phyloP scores from a whole-genome alignment of 2,888 invertebrate species.

The Subacronicta megacephala region DNA sequence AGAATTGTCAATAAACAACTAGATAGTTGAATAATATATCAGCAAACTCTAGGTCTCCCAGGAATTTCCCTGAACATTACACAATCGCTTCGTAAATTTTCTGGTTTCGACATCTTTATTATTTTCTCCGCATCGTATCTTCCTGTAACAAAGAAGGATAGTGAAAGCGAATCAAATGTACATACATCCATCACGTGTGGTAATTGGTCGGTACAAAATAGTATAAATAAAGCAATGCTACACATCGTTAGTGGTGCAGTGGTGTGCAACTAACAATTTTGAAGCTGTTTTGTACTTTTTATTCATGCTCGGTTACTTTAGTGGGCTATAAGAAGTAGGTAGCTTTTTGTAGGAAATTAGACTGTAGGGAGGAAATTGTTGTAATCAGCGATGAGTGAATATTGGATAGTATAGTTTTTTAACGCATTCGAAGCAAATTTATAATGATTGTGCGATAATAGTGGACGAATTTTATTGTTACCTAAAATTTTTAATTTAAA shows the following conservation, averaged over 20 bases:
- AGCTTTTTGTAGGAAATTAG: too few species aligned
- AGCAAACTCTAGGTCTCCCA: too few species aligned
- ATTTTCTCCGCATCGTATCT: background rate
- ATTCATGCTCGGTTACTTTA: slow-evolving; percentile 20
- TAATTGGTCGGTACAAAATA: slow-evolving; percentile 23
- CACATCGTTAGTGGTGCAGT: slow-evolving; percentile 43
- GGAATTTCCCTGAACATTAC: too few species aligned
- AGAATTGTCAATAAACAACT: too few species aligned
- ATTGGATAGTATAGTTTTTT: too few species aligned
- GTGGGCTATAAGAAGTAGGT: slow-evolving; percentile 7
- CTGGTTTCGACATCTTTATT: background rate
- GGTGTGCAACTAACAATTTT: slow-evolving; percentile 36
- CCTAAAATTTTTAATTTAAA: too few species aligned
- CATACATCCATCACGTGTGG: slow-evolving; percentile 20
- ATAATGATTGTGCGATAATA: too few species aligned
- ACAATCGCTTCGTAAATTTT: background rate
- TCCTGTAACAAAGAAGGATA: slow-evolving; percentile 28
- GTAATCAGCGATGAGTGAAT: too few species aligned
- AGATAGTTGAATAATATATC: too few species aligned
- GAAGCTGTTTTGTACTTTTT: slow-evolving; percentile 22
- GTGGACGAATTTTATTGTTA: too few species aligned
- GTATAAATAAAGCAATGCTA: slow-evolving; percentile 36
- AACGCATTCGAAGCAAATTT: too few species aligned
- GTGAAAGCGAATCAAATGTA: slow-evolving; percentile 61
- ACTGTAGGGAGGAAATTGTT: too few species aligned